These are phyloP conservation scores for Cephus runcator DNA, from an alignment of 2,888 invertebrate species.

Conservation along the genomic window DNA sequence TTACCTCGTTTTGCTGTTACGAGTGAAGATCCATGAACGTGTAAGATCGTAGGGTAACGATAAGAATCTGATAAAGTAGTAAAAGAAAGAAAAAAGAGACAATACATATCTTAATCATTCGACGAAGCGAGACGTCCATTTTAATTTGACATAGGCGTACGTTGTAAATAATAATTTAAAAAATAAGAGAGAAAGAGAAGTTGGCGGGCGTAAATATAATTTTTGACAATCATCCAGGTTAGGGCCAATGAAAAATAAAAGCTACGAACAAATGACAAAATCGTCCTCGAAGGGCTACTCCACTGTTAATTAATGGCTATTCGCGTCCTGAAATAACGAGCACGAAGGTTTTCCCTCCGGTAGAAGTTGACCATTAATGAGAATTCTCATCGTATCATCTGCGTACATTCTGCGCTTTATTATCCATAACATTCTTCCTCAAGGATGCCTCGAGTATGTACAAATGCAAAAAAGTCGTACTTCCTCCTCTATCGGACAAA, in stretches of 20 bases:
- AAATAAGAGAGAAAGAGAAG: background rate
- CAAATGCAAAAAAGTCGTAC: slow-evolving; percentile 34
- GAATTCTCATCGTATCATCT: slow-evolving; percentile 32
- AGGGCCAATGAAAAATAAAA: background rate
- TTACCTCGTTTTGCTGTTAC: background rate
- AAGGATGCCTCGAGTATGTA: slow-evolving; percentile 30
- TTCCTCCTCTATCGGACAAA: background rate
- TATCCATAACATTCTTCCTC: slow-evolving; percentile 24
- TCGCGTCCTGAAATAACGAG: background rate
- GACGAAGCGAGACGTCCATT: background rate
- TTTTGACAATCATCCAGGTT: background rate
- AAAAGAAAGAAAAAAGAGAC: background rate
- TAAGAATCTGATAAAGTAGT: background rate
- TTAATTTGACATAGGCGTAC: background rate
- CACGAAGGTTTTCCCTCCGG: background rate
- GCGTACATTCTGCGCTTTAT: slow-evolving; percentile 30
- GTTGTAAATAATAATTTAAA: background rate
- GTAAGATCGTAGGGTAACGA: background rate
- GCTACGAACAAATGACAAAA: background rate
- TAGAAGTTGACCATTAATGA: background rate
- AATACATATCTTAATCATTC: background rate
- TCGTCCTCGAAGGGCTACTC: background rate
- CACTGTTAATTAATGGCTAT: background rate
- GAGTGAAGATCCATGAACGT: background rate
- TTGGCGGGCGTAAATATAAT: background rate